A percentile compares a stretch with the other conserved stretches of the same genome.
phyloP scores from a whole-genome alignment of 2,797 vertebrate genomes.

The Gallirallus australis region DNA sequence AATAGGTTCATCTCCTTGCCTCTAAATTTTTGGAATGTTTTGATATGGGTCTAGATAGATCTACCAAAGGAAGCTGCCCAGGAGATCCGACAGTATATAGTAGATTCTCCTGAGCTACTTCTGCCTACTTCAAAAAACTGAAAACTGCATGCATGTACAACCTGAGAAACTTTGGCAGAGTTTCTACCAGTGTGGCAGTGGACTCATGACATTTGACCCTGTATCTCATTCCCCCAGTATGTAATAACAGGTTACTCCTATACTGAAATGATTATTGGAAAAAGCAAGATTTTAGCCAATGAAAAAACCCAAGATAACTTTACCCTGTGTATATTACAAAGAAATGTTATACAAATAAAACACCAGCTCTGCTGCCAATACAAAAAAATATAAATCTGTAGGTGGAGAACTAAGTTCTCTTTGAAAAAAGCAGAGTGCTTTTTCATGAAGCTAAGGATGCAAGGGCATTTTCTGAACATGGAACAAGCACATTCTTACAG shows the following conservation, averaged over 20 bases:
- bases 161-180: neutral
- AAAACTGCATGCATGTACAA: neutral
- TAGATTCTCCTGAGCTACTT: neutral
- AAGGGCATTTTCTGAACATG: neutral
- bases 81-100: neutral
- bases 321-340: neutral
- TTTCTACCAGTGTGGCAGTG: neutral
- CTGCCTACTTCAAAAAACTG: neutral
- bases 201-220: neutral
- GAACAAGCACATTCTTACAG: neutral
- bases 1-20: neutral
- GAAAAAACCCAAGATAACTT: neutral
- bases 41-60: neutral
- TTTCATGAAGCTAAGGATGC: neutral
- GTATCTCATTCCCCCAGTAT: neutral
- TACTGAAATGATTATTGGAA: constrained; percentile 36
- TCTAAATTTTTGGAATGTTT: neutral
- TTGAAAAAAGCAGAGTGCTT: neutral
- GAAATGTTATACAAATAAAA: neutral
- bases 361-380: neutral
- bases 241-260: neutral
- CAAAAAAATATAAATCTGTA: neutral
- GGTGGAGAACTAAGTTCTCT: neutral
- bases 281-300: constrained; percentile 12
- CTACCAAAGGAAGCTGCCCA: neutral